Evolutionary conservation across 2,888 invertebrate genomes (phyloP), one percentile per base, ranked within the genome.

Genomic region (Volucella zonaria): DNA sequence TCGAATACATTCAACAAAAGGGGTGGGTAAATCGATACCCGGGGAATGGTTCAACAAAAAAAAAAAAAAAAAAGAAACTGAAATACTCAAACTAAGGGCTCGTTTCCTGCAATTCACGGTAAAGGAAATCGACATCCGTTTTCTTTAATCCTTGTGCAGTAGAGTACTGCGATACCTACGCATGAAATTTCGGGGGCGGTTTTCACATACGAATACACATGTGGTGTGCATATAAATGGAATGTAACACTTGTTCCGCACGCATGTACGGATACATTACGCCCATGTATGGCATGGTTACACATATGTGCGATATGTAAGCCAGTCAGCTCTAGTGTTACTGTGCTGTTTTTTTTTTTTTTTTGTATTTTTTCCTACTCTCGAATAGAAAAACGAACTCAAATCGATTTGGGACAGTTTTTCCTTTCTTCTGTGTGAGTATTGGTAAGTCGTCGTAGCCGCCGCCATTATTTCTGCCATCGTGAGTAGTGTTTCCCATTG

Each of bases 81-180:
- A 56, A 45, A 68, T 47, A 74, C 43, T 67, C 64, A 31, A 73
- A 59, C 52, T 56, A 76, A 81, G 85, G 76, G 62, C 67, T 64
- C 49, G 80, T 59, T 77, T 85, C 81, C 85, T 85, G 85, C 56
- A 43, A 75, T 79, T 67, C 45, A 61, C 77, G 45, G 31, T 38
- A 49, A 59, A 83, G 70, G 80, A 85, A 76, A 80, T 81, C 76
- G 68, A 85, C 85, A 76, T 85, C 85, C 81, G 85, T 80, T 85
- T 81, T 73, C 64, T 51, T 58, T 23, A 73, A 62, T 58, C 56
- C 52, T 4, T 43, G 49, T 56, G 6, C 18, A 23, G 2, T 23
- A 23, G 18, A 23, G 18, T 56, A 14, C 38, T 11, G 12, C 18
- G 18, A 54, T 61, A 42, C 49, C 40, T 77, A 81, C 81, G 85